phyloP scores from a whole-genome alignment of 2,797 vertebrate genomes.

The Smutsia gigantea region DNA sequence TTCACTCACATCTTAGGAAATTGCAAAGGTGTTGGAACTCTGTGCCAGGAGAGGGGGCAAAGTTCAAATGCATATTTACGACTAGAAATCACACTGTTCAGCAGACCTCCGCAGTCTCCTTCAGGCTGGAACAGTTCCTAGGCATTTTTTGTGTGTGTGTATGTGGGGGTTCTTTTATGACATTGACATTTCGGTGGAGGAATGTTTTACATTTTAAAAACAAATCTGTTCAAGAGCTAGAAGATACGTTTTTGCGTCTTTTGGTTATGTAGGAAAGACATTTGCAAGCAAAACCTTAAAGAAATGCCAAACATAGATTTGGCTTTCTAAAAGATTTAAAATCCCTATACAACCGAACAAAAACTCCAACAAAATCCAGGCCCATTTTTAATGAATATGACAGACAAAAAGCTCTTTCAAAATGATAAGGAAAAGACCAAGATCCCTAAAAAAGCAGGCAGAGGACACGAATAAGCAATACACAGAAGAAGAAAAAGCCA shows the following conservation, averaged over 20 bases:
- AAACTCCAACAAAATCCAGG: not conserved
- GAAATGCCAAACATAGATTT: not conserved
- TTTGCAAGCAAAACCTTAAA: not conserved
- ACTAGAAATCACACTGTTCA: not conserved
- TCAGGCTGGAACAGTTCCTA: not conserved
- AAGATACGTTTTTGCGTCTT: slow-evolving; percentile 10
- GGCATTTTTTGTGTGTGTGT: not conserved
- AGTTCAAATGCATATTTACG: not conserved
- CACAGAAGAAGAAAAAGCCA: not conserved
- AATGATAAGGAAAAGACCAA: not conserved
- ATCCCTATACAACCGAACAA: not conserved
- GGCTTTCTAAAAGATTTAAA: slow-evolving; percentile 10
- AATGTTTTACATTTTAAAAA: slow-evolving; percentile 41
- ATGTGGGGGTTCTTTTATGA: not conserved
- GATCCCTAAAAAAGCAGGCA: not conserved
- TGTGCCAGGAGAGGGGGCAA: not conserved
- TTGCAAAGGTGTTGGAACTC: not conserved
- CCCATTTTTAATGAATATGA: not conserved
- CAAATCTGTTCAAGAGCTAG: not conserved
- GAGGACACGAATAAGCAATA: not conserved
- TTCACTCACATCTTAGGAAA: not conserved
- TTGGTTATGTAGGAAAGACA: not conserved
- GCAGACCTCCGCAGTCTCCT: not conserved
- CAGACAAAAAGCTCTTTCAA: not conserved
- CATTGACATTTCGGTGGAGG: not conserved